Evolutionary conservation across 2,888 invertebrate species (phyloP), one percentile per base, ranked within the genome.

Genomic region (Amphiduros pacificus): DNA sequence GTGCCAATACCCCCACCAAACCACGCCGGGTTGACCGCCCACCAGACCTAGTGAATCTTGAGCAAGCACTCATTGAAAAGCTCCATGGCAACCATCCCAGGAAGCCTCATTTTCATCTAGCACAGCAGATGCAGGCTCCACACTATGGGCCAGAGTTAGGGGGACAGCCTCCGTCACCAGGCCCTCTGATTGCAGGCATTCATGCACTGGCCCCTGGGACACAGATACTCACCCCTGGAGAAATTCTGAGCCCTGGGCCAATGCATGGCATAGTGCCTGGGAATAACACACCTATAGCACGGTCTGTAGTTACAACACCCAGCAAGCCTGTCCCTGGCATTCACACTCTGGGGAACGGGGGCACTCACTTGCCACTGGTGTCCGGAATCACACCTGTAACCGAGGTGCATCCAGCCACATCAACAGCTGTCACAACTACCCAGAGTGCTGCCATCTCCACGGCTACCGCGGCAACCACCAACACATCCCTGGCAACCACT

Each of bases 41-140:
- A 6, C 60, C 64, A 14, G 65, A 68, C 26, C 54, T 78, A 26
- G 71, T 72, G 41, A 73, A 69, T 55, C 63, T 80, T 28, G 78
- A 79, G 58, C 77, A 79, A 64, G 78, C 77, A 17, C 61, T 79
- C 32, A 76, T 77, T 36, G 78, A 74, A 61, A 78, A 77, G 52
- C 71, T 79, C 26, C 74, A 74, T 63, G 71, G 75, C 20, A 59
- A 59, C n/a, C n/a, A n/a, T n/a, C n/a, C n/a, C n/a, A n/a, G n/a
- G n/a, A n/a, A n/a, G n/a, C 51, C 51, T 6, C 59, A 59, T 41
- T 59, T 52, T 31, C 51, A 49, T 22, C 26, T 58, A 28, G 58
- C 50, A 11, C 58, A 44, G 17, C 20, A 48, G 4, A 50, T 48
- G 26, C 58, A 40, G 2, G n/a, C 41, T 40, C 17, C 55, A 4